Evolutionary conservation across 2,797 vertebrate genomes (phyloP).

Genomic region (Hozukius guyotensis): DNA sequence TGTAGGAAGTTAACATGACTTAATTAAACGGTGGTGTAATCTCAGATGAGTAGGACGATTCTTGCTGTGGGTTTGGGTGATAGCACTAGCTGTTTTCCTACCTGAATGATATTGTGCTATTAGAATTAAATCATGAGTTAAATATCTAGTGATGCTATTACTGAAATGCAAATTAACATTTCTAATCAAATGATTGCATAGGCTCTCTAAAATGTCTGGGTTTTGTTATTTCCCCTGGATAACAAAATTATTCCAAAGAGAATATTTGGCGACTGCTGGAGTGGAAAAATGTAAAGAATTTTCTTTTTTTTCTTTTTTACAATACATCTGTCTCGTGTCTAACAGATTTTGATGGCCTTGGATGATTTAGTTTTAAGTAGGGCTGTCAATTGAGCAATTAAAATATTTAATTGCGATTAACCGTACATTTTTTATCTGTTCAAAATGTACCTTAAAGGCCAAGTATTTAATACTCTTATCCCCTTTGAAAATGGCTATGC

Average conservation of each 20-base stretch:
- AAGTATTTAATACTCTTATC: too few relatives aligned
- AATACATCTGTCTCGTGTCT: background rate
- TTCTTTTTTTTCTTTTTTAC: conserved; percentile 4
- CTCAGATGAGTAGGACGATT: background rate
- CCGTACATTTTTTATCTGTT: too few relatives aligned
- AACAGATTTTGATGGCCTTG: background rate
- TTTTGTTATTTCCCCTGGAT: background rate
- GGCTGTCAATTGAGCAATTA: too few relatives aligned
- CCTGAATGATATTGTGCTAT: background rate
- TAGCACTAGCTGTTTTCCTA: background rate
- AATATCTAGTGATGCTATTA: background rate
- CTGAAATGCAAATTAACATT: background rate
- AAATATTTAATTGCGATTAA: too few relatives aligned
- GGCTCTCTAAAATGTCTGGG: background rate
- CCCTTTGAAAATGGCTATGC: too few relatives aligned
- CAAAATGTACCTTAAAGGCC: too few relatives aligned
- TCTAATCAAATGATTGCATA: background rate
- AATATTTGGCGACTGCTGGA: conserved; percentile 6
- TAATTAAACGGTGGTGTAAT: conserved; percentile 5
- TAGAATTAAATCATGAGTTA: background rate
- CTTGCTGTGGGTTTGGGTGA: background rate
- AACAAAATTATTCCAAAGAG: background rate
- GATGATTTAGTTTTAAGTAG: background rate
- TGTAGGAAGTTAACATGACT: background rate
- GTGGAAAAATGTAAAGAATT: background rate